Conservation (phyloP, 2,797 vertebrate genomes). For the Taenioides sp. region DNA sequence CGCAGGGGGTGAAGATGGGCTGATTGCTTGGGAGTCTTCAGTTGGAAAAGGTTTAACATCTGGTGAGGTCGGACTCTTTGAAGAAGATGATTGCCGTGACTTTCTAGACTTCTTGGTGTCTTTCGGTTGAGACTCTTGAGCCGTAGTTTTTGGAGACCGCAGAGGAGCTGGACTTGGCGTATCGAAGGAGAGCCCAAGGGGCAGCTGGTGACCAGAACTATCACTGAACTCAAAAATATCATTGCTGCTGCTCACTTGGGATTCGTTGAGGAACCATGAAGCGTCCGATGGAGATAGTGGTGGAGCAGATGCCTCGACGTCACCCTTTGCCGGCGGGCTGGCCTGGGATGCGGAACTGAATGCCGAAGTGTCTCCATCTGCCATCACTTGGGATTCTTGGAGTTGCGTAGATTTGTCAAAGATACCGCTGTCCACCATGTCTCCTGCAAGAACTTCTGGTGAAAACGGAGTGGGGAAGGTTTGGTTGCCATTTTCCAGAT, state of each 20-base stretch:
- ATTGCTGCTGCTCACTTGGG: constrained; percentile 54
- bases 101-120: constrained; percentile 65
- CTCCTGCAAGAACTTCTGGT: constrained; percentile 26
- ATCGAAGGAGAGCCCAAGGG: constrained; percentile 57
- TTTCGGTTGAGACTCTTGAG: constrained; percentile 59
- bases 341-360: constrained; percentile 52
- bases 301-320: constrained; percentile 69
- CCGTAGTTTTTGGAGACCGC: constrained; percentile 72
- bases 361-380: constrained; percentile 50
- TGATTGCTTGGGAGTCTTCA: constrained; percentile 42
- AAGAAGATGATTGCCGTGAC: constrained; percentile 57
- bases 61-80: constrained; percentile 71
- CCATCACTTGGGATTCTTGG: constrained; percentile 31
- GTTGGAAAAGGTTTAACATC: constrained; percentile 45
- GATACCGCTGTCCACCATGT: constrained; percentile 53
- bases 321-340: constrained; percentile 23
- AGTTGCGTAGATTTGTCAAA: constrained; percentile 52
- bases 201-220: constrained; percentile 24
- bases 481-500: constrained; percentile 50
- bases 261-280: constrained; percentile 69
- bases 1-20: constrained; percentile 51
- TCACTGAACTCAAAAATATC: constrained; percentile 61
- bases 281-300: constrained; percentile 72
- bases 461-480: constrained; percentile 36
- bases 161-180: constrained; percentile 63